A percentile compares a stretch with the other conserved stretches of the same genome.
These are phyloP conservation scores for Clarias pachynema DNA, from an alignment of 2,797 vertebrate species.

Conservation along the genomic window DNA sequence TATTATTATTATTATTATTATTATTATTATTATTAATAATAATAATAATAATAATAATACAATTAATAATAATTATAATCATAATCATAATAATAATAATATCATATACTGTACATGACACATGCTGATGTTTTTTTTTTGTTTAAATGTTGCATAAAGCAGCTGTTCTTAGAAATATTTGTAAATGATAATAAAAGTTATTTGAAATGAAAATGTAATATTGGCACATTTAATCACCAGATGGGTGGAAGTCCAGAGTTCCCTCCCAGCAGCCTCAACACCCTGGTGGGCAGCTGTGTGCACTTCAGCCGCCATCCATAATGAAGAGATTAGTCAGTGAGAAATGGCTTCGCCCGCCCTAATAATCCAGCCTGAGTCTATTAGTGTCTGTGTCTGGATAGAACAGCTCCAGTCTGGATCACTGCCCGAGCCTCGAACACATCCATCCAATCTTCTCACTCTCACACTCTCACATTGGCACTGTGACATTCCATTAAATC, in stretches of 20 bases:
- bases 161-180: neutral
- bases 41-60: too few species aligned
- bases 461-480: neutral
- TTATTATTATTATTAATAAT: too few species aligned
- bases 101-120: neutral
- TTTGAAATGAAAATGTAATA: neutral
- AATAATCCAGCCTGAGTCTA: conserved; percentile 46
- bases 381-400: conserved; percentile 46
- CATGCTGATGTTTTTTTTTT: neutral
- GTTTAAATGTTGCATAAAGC: neutral
- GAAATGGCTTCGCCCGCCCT: conserved; percentile 44
- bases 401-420: conserved; percentile 33
- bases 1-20: too few species aligned
- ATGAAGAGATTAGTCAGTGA: conserved; percentile 52
- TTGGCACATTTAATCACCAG: conserved; percentile 5
- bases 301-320: conserved; percentile 38
- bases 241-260: neutral
- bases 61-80: too few species aligned
- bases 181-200: neutral
- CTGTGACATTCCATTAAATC: neutral
- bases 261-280: neutral
- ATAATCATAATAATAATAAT: too few species aligned
- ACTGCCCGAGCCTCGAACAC: conserved; percentile 25
- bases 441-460: conserved; percentile 27
- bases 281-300: conserved; percentile 21